phyloP scores from a whole-genome alignment of 2,797 vertebrate species.

The Pelodytes ibericus region DNA sequence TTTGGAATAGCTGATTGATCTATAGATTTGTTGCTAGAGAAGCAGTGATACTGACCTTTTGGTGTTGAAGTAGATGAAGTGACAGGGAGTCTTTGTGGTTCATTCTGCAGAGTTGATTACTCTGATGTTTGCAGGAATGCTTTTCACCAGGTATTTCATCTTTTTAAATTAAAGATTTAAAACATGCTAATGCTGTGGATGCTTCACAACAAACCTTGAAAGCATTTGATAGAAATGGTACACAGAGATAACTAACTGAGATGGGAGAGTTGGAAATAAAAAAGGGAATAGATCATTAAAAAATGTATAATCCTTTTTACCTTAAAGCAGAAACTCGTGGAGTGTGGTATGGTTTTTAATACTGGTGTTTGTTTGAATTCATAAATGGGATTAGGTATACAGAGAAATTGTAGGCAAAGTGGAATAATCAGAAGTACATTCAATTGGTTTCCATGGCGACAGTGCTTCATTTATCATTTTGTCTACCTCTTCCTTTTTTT shows the following conservation, averaged over 20 bases:
- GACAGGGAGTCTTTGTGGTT: conserved; percentile 17
- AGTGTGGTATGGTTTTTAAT: too few relatives aligned
- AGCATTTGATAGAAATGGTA: neutral
- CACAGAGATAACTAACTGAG: neutral
- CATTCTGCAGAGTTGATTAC: conserved; percentile 15
- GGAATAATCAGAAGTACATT: too few relatives aligned
- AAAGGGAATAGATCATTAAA: neutral
- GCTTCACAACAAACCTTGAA: neutral
- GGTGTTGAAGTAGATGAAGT: conserved; percentile 12
- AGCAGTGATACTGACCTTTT: conserved; percentile 31
- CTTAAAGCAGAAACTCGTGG: too few relatives aligned
- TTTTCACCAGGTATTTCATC: conserved; percentile 12
- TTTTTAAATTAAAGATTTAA: conserved; percentile 31
- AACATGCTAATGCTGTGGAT: conserved; percentile 4
- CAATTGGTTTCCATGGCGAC: too few relatives aligned
- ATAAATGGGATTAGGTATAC: too few relatives aligned
- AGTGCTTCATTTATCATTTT: too few relatives aligned
- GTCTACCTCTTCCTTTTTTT: too few relatives aligned
- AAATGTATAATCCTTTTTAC: too few relatives aligned
- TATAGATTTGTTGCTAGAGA: conserved; percentile 32
- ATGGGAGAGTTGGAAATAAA: neutral
- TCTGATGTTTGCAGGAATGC: conserved; percentile 32
- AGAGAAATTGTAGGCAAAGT: too few relatives aligned
- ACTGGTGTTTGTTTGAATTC: too few relatives aligned
- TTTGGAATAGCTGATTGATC: conserved; percentile 31